phyloP scores from a whole-genome alignment of 2,888 invertebrate genomes.

The Megalurothrips usitatus region DNA sequence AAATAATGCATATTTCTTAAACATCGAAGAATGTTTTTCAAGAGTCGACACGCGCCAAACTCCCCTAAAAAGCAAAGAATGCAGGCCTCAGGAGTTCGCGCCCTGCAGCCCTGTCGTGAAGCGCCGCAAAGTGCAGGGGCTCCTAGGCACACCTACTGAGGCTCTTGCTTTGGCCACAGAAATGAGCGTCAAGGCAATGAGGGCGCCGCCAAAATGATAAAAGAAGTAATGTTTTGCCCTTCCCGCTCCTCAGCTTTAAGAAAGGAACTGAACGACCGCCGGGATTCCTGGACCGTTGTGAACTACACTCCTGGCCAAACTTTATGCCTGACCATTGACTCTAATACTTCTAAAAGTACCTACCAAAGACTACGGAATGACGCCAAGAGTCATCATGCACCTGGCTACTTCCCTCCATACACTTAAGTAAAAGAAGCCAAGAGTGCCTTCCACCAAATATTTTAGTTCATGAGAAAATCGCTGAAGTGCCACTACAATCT shows the following conservation, averaged over 20 bases:
- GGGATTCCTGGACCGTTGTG: neutral
- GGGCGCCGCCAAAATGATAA: neutral
- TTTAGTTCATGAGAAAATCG: neutral
- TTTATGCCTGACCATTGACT: neutral
- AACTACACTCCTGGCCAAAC: neutral
- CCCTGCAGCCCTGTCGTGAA: neutral
- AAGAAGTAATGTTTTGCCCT: neutral
- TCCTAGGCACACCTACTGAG: neutral
- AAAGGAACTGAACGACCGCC: neutral
- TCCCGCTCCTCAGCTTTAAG: neutral
- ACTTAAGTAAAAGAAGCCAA: neutral
- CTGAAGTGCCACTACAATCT: no score
- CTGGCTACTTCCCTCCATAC: neutral
- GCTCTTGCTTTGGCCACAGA: neutral
- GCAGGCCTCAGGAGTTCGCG: no score
- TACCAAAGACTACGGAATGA: neutral
- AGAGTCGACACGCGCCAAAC: neutral
- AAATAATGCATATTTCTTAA: neutral
- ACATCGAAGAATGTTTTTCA: neutral
- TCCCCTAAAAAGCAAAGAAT: neutral
- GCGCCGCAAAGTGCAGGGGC: neutral
- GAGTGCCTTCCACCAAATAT: neutral
- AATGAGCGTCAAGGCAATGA: neutral
- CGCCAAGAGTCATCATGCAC: neutral
- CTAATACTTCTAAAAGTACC: neutral